Base-by-base conservation (phyloP, 2,113 vertebrate genomes). In the Lipophrys pholis region DNA sequence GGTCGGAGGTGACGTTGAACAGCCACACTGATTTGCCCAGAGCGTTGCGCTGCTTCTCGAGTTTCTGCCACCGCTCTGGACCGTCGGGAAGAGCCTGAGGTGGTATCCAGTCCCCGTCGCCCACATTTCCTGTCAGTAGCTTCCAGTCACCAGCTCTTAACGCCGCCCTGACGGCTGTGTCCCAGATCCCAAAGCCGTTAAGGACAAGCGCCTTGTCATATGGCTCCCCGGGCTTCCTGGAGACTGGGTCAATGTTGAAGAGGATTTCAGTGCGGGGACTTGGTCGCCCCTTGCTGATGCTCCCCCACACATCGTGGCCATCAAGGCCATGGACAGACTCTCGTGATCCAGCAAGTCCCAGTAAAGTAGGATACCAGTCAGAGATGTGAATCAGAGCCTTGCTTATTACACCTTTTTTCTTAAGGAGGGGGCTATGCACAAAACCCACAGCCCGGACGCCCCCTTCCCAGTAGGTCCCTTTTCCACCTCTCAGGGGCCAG, bases 401-500 rank as follows among this genome's bases (percentile, higher is more conserved):
- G 72, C 95, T 97, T 50, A 97, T 88, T 0, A 90, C 91, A 0
- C 95, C 94, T 66, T 94, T 97, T 85, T 90, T 95, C 87, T 94
- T 95, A 78, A 98, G 87, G 14, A 97, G 93, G 0, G 96, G 95
- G 60, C 97, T 97, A 15, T 99, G 96, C 59, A 98, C 97, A 54
- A 98, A 99, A 2, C 96, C 96, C 8, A 98, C 93, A 0, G 95
- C 95, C 0, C 95, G 83, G 59, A 99, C 94, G 1, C 96, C 97
- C 5, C 97, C 97, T 77, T 99, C 96, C 97, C 96, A 97, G 16
- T 99, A 96, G 1, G 96, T 97, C 10, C 97, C 97, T 85, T 99
- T 99, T 73, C 96, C 96, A 3, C 97, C 96, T 77, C 96, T 93
- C 9, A 98, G 94, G 2, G 97, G 95, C 97, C 97, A 99, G 82